Base-by-base conservation (phyloP, 2,797 vertebrate species). In the Rhynchotus rufescens region DNA sequence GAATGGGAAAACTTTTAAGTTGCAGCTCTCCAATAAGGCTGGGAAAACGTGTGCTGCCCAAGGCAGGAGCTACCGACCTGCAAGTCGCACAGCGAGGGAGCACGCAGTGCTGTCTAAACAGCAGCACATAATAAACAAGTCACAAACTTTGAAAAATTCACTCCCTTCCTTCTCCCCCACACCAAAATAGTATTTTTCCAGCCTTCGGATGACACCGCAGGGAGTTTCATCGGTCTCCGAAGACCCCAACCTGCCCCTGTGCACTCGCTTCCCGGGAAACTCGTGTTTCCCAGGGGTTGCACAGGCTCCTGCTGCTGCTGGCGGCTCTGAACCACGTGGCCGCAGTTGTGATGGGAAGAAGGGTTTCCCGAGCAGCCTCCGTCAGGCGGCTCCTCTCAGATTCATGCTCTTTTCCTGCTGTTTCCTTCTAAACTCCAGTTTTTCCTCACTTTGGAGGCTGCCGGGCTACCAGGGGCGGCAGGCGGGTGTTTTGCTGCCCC, bases 291-390 rank as follows among this genome's bases (percentile, higher is more conserved):
- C 3, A 1, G 0, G 12, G 56, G 73, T 62, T 76, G 23, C 64
- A 3, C 45, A 4, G 30, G 28, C 20, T 85, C 78, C 65, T 57
- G 40, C 51, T 60, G 45, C n/a, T 45, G 49, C 16, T 8, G 44
- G 68, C 56, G 79, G 69, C 61, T 62, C 38, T 14, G 3, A 80
- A 83, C 79, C 93, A 92, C 84, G 88, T 91, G 89, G 90, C 12
- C 20, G 86, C 74, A 64, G 85, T 90, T 72, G 67, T 38, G 40
- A 64, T 34, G 67, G 72, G n/a, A 80, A 86, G 32, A 84, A 49
- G 76, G 20, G 28, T 52, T 42, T 83, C 59, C 74, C 40, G 40
- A 84, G 71, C 80, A 40, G 45, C 28, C 15, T 36, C 47, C 16
- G 22, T 14, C 42, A 64, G 6, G n/a, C 60, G 68, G 74, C 78